These are phyloP conservation scores for Euura saliciscinereae DNA, from an alignment of 1,140 invertebrate species.

Conservation along the genomic window DNA sequence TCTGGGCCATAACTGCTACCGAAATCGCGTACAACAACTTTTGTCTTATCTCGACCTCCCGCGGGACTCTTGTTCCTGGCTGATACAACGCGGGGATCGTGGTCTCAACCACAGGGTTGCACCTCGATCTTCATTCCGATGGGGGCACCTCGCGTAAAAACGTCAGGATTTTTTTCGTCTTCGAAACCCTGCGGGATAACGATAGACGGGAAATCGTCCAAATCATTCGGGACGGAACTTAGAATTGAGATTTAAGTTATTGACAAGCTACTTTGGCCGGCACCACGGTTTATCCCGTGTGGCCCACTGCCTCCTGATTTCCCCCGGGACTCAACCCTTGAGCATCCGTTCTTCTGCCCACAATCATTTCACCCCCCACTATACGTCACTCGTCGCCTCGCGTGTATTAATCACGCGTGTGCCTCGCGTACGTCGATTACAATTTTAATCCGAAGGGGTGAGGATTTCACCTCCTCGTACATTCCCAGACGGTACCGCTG, in stretches of 20 bases:
- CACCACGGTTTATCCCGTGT: conserved; percentile 51
- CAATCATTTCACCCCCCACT: conserved; percentile 44
- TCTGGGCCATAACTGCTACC: conserved; percentile 37
- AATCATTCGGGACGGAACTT: conserved; percentile 58
- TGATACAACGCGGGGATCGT: too few relatives aligned
- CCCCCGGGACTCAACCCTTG: conserved; percentile 56
- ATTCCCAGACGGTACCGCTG: too few relatives aligned
- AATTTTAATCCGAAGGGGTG: background rate
- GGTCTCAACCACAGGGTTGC: too few relatives aligned
- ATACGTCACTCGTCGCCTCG: background rate
- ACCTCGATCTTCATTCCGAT: too few relatives aligned
- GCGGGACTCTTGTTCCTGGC: background rate
- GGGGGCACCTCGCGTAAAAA: too few relatives aligned
- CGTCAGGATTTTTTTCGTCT: too few relatives aligned
- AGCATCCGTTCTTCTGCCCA: conserved; percentile 57
- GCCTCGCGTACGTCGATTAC: background rate
- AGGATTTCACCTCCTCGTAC: background rate
- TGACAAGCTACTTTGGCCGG: conserved; percentile 60
- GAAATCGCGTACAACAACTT: conserved; percentile 47
- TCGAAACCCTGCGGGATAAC: background rate
- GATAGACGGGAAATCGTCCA: conserved; percentile 17
- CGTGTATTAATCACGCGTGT: background rate
- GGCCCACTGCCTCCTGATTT: conserved; percentile 57
- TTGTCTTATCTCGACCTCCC: conserved; percentile 42
- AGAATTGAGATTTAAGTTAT: conserved; percentile 62